These are phyloP conservation scores for Slavum lentiscoides DNA, from an alignment of 2,888 invertebrate species.

Conservation along the genomic window DNA sequence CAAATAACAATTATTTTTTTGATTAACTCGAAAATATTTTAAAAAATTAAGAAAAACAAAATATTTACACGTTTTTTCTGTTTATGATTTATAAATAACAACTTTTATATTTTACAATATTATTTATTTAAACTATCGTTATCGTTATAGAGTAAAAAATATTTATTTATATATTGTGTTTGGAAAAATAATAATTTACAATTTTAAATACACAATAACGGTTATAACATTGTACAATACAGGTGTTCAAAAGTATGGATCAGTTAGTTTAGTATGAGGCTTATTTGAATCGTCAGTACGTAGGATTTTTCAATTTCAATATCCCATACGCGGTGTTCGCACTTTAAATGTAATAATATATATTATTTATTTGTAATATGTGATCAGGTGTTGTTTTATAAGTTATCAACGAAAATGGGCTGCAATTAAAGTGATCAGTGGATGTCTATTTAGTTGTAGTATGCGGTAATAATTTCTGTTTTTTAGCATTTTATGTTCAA, in stretches of 20 bases:
- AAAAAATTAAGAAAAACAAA: no score
- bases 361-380: neutral
- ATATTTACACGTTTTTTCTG: no score
- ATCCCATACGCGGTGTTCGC: no score
- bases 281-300: neutral
- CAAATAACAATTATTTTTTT: no score
- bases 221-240: neutral
- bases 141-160: no score
- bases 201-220: neutral
- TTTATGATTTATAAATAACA: no score
- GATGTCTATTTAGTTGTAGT: constrained; percentile 1
- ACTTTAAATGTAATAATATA: neutral
- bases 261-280: neutral
- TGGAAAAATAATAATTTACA: neutral
- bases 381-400: neutral
- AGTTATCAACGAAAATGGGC: neutral
- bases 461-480: constrained; percentile 11
- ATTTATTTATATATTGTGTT: neutral
- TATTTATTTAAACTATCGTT: no score
- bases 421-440: neutral
- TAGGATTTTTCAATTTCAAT: neutral
- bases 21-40: no score
- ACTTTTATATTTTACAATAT: no score
- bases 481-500: neutral
- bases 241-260: neutral